Evolutionary conservation across 2,113 vertebrate species (phyloP).

Genomic region (Psittacula cyanocephala): DNA sequence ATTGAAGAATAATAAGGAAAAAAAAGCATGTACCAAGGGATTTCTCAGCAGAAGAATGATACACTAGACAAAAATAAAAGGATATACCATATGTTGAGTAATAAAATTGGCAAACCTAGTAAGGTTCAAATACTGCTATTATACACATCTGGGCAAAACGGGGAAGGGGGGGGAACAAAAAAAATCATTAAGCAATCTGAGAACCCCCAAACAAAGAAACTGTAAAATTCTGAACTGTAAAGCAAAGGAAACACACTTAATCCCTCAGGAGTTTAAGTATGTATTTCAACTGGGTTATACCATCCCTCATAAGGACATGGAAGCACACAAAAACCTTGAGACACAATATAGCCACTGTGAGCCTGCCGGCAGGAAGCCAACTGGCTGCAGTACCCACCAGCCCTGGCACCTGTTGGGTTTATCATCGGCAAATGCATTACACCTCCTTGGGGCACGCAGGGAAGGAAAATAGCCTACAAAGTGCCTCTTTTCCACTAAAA

Average conservation of each 20-base stretch:
- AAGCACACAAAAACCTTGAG: conserved; percentile 54
- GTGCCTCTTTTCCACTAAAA: neutral
- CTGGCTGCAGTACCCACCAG: conserved; percentile 50
- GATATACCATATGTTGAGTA: conserved; percentile 63
- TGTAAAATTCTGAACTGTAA: conserved; percentile 77
- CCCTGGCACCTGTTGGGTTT: conserved; percentile 78
- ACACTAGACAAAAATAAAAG: conserved; percentile 45
- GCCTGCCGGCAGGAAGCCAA: conserved; percentile 67
- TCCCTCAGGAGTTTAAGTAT: conserved; percentile 74
- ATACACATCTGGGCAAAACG: conserved; percentile 56
- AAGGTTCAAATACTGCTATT: conserved; percentile 65
- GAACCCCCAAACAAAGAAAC: conserved; percentile 77
- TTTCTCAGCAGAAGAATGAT: conserved; percentile 40
- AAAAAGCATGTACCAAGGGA: neutral
- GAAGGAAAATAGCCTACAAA: neutral
- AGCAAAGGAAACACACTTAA: conserved; percentile 80
- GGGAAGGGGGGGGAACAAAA: neutral
- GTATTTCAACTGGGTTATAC: conserved; percentile 74
- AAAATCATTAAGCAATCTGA: conserved; percentile 81
- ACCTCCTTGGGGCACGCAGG: conserved; percentile 38
- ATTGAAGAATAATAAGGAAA: neutral
- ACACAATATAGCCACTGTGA: conserved; percentile 66
- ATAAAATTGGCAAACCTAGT: conserved; percentile 68
- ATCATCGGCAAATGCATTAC: conserved; percentile 59
- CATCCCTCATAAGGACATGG: conserved; percentile 62